A percentile compares a stretch with the other conserved stretches of the same genome.
phyloP scores from a whole-genome alignment of 2,888 invertebrate genomes.

The Pheosia tremula region DNA sequence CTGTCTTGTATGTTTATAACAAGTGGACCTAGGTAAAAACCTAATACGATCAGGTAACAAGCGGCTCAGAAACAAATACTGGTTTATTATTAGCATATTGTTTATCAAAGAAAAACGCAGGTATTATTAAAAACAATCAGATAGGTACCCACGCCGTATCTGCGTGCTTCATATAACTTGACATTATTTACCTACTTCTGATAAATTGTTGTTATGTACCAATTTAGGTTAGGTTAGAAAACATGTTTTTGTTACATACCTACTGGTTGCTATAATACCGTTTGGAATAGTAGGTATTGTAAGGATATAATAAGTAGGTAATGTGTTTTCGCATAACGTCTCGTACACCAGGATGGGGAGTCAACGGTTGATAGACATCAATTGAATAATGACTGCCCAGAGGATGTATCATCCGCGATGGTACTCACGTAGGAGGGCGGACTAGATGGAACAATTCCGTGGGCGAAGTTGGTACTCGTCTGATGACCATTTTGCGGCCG shows the following conservation, averaged over 20 bases:
- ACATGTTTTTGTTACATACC: slow-evolving; percentile 2
- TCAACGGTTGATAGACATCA: slow-evolving; percentile 55
- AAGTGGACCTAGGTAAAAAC: not conserved
- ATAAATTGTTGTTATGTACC: not conserved
- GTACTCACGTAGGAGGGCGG: slow-evolving; percentile 92
- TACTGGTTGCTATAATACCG: not conserved
- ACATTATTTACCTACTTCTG: not conserved
- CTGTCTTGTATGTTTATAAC: not conserved
- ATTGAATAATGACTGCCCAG: slow-evolving; percentile 75
- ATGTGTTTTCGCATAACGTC: slow-evolving; percentile 13
- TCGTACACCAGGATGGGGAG: slow-evolving; percentile 35
- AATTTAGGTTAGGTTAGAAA: slow-evolving; percentile 4
- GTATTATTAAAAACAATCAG: not conserved
- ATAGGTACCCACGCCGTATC: not conserved
- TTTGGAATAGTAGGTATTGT: not conserved
- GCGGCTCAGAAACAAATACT: not conserved
- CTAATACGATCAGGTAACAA: not conserved
- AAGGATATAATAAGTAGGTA: slow-evolving; percentile 5
- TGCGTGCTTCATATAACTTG: not conserved
- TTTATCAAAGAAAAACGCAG: not conserved
- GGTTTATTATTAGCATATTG: not conserved
- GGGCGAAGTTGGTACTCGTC: slow-evolving; percentile 93
- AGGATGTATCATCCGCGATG: slow-evolving; percentile 68
- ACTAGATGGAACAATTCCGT: slow-evolving; percentile 94
- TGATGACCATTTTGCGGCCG: slow-evolving; percentile 93